phyloP scores from a whole-genome alignment of 2,113 vertebrate genomes.

The Maylandia zebra region DNA sequence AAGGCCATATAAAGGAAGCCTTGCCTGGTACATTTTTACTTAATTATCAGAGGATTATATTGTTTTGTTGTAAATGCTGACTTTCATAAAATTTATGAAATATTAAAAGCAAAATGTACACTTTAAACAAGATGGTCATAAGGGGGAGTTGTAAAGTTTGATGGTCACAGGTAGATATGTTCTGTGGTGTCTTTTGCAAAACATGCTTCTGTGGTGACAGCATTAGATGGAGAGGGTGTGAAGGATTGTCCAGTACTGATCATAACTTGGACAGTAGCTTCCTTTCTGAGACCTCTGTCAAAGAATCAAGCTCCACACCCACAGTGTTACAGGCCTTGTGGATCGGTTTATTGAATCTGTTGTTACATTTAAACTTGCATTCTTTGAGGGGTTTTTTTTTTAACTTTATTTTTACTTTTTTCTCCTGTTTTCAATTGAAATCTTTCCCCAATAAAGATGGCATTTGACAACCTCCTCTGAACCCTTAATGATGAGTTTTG shows the following conservation, averaged over 20 bases:
- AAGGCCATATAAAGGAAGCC: background rate
- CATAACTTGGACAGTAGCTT: background rate
- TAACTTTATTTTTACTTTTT: background rate
- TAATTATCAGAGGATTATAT: background rate
- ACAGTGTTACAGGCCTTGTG: background rate
- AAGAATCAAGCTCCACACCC: background rate
- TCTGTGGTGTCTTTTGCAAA: background rate
- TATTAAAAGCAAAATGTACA: background rate
- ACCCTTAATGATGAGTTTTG: background rate
- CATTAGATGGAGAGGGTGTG: background rate
- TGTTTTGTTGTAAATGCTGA: background rate
- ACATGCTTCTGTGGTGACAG: background rate
- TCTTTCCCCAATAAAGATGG: background rate
- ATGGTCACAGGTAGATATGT: background rate
- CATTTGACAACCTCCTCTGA: background rate
- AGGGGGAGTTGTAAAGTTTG: background rate
- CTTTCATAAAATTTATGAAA: background rate
- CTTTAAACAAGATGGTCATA: background rate
- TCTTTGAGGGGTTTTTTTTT: background rate
- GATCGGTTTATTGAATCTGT: background rate
- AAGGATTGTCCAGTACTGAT: background rate
- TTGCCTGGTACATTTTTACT: background rate
- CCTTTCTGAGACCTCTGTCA: background rate
- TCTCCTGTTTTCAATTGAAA: background rate
- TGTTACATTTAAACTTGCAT: background rate